Conservation (phyloP, 1,140 invertebrate species). For the Lepidotrigona ventralis region DNA sequence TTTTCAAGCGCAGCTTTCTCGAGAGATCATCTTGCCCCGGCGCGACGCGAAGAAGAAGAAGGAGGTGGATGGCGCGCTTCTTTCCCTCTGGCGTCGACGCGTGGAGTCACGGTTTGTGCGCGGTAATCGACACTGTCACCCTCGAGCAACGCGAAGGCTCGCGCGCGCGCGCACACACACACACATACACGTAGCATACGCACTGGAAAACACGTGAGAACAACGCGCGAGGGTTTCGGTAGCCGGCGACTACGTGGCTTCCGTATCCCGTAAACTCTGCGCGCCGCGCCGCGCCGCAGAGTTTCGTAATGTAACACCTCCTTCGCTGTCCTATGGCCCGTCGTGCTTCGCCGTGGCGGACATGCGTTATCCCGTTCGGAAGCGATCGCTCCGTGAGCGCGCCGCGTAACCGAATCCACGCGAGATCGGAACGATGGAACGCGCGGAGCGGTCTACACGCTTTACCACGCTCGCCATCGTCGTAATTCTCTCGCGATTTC, state of each 20-base stretch:
- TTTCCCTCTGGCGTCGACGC: conserved; percentile 27
- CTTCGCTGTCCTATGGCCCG: conserved; percentile 30
- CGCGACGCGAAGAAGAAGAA: too few relatives aligned
- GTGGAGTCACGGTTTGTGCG: conserved; percentile 45
- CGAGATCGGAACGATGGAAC: conserved; percentile 35
- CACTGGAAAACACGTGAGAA: conserved; percentile 32
- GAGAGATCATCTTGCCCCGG: not conserved
- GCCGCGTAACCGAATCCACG: conserved; percentile 56
- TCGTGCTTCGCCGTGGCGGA: conserved; percentile 47
- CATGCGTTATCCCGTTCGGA: conserved; percentile 48
- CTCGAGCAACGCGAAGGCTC: not conserved
- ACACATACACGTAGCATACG: too few relatives aligned
- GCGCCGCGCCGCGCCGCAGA: conserved; percentile 21
- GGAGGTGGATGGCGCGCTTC: not conserved
- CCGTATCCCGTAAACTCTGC: conserved; percentile 58
- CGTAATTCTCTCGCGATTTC: conserved; percentile 26
- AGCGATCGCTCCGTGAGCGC: conserved; percentile 18
- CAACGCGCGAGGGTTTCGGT: conserved; percentile 59
- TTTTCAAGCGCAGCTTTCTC: not conserved
- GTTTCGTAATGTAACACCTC: conserved; percentile 64
- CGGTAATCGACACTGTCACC: conserved; percentile 58
- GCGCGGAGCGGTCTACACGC: not conserved
- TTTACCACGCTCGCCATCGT: not conserved
- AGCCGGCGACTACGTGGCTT: conserved; percentile 56
- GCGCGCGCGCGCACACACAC: too few relatives aligned